Evolutionary conservation across 2,113 vertebrate genomes (phyloP).

Genomic region (Chitala chitala): DNA sequence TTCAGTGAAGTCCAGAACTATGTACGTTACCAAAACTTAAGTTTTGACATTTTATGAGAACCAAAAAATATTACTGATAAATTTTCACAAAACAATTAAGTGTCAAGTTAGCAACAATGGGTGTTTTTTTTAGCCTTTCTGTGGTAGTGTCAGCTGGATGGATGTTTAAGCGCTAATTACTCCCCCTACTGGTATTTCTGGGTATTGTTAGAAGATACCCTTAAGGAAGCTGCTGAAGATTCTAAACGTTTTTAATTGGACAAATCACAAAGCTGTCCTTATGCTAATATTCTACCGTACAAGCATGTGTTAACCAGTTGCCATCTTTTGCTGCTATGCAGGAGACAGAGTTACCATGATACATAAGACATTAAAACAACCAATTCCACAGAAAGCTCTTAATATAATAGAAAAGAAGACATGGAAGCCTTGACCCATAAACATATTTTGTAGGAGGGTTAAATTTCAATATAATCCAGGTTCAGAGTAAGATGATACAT

Average conservation of each 20-base stretch:
- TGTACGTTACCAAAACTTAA: no score
- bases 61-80: no score
- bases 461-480: no score
- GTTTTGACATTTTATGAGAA: no score
- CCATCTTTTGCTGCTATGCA: no score
- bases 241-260: background rate
- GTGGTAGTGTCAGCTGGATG: background rate
- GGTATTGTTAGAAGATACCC: background rate
- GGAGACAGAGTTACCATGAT: no score
- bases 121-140: background rate
- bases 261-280: background rate
- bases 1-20: no score
- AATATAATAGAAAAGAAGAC: background rate
- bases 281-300: background rate
- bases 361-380: no score
- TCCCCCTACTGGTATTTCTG: conserved; percentile 37
- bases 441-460: background rate
- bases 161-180: conserved; percentile 20
- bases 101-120: background rate
- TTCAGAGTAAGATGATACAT: no score
- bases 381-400: background rate
- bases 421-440: background rate
- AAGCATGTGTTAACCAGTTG: no score
- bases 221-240: background rate
- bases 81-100: background rate